Evolutionary conservation across 2,888 invertebrate species (phyloP), one percentile per base, ranked within the genome.

Genomic region (Macrosoma leucophasiata): DNA sequence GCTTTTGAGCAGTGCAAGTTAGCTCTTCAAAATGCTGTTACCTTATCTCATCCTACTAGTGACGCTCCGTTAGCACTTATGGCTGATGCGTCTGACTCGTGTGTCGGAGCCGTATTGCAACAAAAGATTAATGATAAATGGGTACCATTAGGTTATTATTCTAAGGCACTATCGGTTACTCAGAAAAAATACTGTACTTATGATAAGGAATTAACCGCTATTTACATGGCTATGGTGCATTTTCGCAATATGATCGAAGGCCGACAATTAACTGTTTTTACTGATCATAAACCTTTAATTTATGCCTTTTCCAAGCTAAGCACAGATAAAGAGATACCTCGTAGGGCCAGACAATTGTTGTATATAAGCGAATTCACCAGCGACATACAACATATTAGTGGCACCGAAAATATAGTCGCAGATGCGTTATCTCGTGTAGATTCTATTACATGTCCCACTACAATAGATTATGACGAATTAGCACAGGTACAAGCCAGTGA

Each of bases 31-130:
- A 27, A 36, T 9, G 43, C 44, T 8, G 39, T 20, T 13, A 29
- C 27, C 4, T 26, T 43, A 18, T 19, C 36, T 2, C 23, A 56
- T 23, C 40, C 41, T 10, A 10, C 11, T 2, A 8, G 29, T 2
- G 31, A 46, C 13, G 48, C 52, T 3, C 25, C 35, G 4, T 15
- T 62, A n/a, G 36, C 53, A 8, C n/a, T 44, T 1, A 35, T 36
- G 35, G 19, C 29, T 5, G 45, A 46, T 13, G 63, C 65, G 3
- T 65, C 64, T 0, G 51, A 60, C 15, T 32, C 23, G 3, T 53
- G 59, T 3, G 46, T 58, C 4, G 68, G 63, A 3, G 62, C 58
- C 3, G 53, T 50, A 1, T 17, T 70, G 7, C 55, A 68, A 39
- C 63, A 68, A 44, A 19, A 35, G 3, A 32, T 41, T 25, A 4